Evolutionary conservation across 2,888 invertebrate species (phyloP), one percentile per base, ranked within the genome.

Genomic region (Pteria penguin): DNA sequence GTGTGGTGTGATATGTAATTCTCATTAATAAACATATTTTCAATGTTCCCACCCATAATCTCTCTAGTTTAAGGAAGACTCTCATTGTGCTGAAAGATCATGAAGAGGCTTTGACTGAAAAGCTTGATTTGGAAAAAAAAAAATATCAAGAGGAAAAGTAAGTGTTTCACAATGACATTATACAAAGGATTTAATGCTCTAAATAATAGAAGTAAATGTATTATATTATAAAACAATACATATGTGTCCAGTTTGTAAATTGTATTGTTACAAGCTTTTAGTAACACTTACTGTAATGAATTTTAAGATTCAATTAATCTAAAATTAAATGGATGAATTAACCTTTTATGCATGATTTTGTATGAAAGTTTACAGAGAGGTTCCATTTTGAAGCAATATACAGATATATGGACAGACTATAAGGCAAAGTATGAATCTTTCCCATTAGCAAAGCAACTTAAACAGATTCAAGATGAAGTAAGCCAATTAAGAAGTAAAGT

Each of bases 1-100:
- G n/a, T n/a, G n/a, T n/a, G n/a, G n/a, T n/a, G n/a, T n/a, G n/a
- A n/a, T n/a, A n/a, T n/a, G n/a, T n/a, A n/a, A n/a, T n/a, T n/a
- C n/a, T n/a, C n/a, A n/a, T n/a, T n/a, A n/a, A n/a, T n/a, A n/a
- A n/a, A n/a, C n/a, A n/a, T n/a, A n/a, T n/a, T n/a, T n/a, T n/a
- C n/a, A n/a, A n/a, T n/a, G n/a, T n/a, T n/a, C n/a, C n/a, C n/a
- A n/a, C n/a, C n/a, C n/a, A n/a, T 63, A n/a, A 22, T 60, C 22
- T 26, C 69, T 65, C 27, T 63, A 86, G 86, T 45, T 74, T 85
- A 63, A 82, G 78, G 77, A 84, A 83, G 73, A 85, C 82, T 27
- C 71, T 72, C n/a, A 62, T 55, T 60, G 82, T 85, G 14, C 36
- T 86, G 32, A 69, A 78, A 57, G 86, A 84, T 31, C 86, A 86